Evolutionary conservation across 1,140 invertebrate genomes (phyloP).

Genomic region (Condylostylus longicornis): DNA sequence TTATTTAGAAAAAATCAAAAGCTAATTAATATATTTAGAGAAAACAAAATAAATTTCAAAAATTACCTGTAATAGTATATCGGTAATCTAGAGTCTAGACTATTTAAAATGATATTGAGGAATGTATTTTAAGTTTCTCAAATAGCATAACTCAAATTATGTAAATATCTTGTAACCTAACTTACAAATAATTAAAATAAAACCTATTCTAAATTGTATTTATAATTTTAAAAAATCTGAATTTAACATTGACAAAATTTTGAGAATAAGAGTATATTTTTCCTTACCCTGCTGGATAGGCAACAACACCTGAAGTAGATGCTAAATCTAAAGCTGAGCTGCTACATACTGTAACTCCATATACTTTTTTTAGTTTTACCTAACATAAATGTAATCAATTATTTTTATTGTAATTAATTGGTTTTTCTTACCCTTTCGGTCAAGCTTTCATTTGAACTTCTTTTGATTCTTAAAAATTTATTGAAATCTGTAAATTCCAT

Average conservation of each 20-base stretch:
- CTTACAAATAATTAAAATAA: not conserved
- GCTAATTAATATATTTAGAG: too few species aligned
- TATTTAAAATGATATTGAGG: not conserved
- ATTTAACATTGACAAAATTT: not conserved
- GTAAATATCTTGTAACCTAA: not conserved
- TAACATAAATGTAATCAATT: too few species aligned
- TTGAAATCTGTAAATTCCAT: too few species aligned
- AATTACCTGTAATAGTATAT: too few species aligned
- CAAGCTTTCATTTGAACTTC: too few species aligned
- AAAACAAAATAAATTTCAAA: too few species aligned
- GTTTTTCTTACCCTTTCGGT: too few species aligned
- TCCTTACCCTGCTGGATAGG: constrained; percentile 89
- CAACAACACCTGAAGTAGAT: constrained; percentile 66
- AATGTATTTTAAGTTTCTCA: not conserved
- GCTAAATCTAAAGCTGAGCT: constrained; percentile 85
- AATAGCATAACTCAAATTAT: not conserved
- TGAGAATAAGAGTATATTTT: constrained; percentile 6
- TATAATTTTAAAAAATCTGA: not conserved
- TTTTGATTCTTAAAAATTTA: too few species aligned
- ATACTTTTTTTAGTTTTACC: constrained; percentile 86
- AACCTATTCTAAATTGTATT: not conserved
- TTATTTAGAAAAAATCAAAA: too few species aligned
- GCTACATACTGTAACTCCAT: constrained; percentile 79
- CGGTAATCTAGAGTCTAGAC: too few species aligned
- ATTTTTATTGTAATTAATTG: too few species aligned